Evolutionary conservation across 2,113 vertebrate genomes (phyloP).

Genomic region (Hypomesus transpacificus): DNA sequence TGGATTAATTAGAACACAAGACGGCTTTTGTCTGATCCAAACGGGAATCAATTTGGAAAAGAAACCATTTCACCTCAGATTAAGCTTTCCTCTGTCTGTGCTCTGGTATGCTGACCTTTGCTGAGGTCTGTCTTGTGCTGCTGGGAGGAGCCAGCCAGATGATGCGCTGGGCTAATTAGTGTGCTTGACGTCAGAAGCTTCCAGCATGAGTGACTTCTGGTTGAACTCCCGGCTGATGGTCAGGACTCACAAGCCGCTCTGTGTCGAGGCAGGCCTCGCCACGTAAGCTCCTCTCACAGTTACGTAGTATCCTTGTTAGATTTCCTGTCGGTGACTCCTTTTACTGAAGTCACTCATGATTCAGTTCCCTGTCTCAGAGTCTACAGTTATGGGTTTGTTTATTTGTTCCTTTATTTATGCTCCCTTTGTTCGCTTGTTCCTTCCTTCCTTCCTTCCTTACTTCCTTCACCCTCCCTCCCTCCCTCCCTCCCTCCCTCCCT

Average conservation of each 20-base stretch:
- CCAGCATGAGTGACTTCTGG: constrained; percentile 50
- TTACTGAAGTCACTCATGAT: no score
- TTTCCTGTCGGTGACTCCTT: no score
- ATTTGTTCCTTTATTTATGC: no score
- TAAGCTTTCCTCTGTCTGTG: constrained; percentile 65
- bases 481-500: not conserved
- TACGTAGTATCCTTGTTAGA: not conserved
- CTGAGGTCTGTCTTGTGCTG: constrained; percentile 62
- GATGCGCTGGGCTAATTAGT: constrained; percentile 65
- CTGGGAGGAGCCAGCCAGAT: constrained; percentile 47
- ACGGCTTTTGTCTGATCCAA: constrained; percentile 63
- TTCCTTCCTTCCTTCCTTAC: not conserved
- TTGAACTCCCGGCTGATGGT: constrained; percentile 57
- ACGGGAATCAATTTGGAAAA: constrained; percentile 74
- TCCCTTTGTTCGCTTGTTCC: no score
- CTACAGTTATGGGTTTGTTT: no score
- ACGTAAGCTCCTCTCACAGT: constrained; percentile 15
- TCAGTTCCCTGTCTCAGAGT: no score
- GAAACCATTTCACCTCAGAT: constrained; percentile 73
- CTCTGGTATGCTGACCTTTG: constrained; percentile 75
- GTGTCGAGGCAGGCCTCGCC: constrained; percentile 29
- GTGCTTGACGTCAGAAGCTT: constrained; percentile 64
- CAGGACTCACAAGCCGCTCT: constrained; percentile 40
- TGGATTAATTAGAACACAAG: constrained; percentile 65
- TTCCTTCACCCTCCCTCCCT: constrained; percentile 11